Evolutionary conservation across 2,797 vertebrate genomes (phyloP).

Genomic region (Leptoclinus maculatus): DNA sequence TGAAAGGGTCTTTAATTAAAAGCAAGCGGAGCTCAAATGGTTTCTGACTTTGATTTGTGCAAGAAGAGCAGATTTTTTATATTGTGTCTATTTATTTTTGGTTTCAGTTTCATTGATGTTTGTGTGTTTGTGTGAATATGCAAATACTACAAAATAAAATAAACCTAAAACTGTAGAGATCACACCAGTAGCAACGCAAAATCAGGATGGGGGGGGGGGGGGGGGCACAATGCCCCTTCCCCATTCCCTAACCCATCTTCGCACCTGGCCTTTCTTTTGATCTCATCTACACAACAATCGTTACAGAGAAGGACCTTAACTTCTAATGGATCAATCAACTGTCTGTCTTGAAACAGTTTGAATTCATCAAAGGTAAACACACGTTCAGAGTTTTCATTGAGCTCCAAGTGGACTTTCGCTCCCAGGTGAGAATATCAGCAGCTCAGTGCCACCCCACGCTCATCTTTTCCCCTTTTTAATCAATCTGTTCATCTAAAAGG

Average conservation of each 20-base stretch:
- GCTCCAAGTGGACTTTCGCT: slow-evolving; percentile 7
- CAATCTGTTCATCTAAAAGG: slow-evolving; percentile 81
- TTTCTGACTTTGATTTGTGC: not conserved
- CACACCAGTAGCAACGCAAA: too few relatives aligned
- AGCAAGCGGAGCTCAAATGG: not conserved
- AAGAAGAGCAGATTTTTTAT: not conserved
- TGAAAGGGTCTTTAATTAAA: not conserved
- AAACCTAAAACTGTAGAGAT: not conserved
- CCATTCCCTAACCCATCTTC: not conserved
- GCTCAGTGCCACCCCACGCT: slow-evolving; percentile 54
- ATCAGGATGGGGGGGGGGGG: not conserved
- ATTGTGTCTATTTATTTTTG: not conserved
- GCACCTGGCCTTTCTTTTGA: not conserved
- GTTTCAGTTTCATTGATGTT: not conserved
- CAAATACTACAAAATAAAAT: not conserved
- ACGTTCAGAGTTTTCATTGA: slow-evolving; percentile 3
- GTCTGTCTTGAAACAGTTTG: not conserved
- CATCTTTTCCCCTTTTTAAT: slow-evolving; percentile 76
- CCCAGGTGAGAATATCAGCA: slow-evolving; percentile 64
- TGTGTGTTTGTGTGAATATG: not conserved
- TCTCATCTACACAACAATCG: not conserved
- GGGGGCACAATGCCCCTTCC: too few relatives aligned
- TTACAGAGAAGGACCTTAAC: not conserved
- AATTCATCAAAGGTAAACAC: not conserved
- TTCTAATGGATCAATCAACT: not conserved